Evolutionary conservation across 2,888 invertebrate species (phyloP).

Genomic region (Meiosimyza decipiens): DNA sequence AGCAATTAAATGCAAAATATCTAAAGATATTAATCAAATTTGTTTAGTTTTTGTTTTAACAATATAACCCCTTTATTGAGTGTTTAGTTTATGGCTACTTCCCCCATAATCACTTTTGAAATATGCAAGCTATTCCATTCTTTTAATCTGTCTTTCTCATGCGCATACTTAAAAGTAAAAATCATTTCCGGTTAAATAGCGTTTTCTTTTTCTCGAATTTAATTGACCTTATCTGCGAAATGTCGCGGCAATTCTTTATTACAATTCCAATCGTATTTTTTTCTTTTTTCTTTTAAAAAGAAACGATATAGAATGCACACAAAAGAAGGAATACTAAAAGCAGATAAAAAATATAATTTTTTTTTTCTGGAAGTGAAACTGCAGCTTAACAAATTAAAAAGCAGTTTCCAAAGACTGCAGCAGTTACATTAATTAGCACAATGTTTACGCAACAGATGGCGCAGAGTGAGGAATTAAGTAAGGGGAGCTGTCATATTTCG

Average conservation of each 20-base stretch:
- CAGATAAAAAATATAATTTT: background rate
- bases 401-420: too few relatives aligned
- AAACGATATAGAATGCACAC: background rate
- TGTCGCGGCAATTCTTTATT: conserved; percentile 10
- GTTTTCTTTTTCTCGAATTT: background rate
- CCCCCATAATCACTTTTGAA: background rate
- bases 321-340: background rate
- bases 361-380: too few relatives aligned
- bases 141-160: background rate
- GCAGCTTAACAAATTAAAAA: too few relatives aligned
- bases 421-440: too few relatives aligned
- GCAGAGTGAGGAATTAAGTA: too few relatives aligned
- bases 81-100: background rate
- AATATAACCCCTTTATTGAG: too few relatives aligned
- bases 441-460: too few relatives aligned
- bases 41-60: background rate
- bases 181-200: conserved; percentile 17
- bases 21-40: background rate
- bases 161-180: conserved; percentile 10
- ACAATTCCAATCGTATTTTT: too few relatives aligned
- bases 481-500: background rate
- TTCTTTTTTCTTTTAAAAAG: background rate
- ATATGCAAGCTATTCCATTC: background rate
- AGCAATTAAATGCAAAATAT: too few relatives aligned
- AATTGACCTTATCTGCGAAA: conserved; percentile 20